Evolutionary conservation across 2,797 vertebrate genomes (phyloP).

Genomic region (Peromyscus attwateri): DNA sequence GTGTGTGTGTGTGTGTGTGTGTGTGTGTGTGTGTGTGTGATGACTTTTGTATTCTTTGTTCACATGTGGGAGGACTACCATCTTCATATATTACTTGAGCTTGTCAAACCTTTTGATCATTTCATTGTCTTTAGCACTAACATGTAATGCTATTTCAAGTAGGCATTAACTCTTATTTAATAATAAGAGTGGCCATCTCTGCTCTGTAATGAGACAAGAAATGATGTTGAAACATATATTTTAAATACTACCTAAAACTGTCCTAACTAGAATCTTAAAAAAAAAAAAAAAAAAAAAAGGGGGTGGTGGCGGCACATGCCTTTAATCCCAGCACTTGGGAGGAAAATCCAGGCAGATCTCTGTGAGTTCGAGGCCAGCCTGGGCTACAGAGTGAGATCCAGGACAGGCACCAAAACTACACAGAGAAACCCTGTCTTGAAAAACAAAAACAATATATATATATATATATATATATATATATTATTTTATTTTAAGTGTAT

Average conservation of each 20-base stretch:
- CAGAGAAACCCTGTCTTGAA: too few species aligned
- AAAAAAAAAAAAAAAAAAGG: not conserved
- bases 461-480: too few species aligned
- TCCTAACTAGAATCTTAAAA: not conserved
- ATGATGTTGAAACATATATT: not conserved
- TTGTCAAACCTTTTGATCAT: conserved; percentile 7
- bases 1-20: not conserved
- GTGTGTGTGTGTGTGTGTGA: not conserved
- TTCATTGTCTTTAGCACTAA: conserved; percentile 44
- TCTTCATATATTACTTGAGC: not conserved
- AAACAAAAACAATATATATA: too few species aligned
- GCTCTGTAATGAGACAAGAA: not conserved
- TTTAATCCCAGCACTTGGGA: too few species aligned
- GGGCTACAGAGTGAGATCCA: too few species aligned
- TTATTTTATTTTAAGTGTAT: not conserved
- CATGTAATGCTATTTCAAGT: not conserved
- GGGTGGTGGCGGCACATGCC: too few species aligned
- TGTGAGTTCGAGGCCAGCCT: too few species aligned
- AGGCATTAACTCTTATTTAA: not conserved
- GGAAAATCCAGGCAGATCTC: too few species aligned
- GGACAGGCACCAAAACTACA: too few species aligned
- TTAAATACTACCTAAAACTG: conserved; percentile 7
- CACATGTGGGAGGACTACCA: not conserved
- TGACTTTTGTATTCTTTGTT: not conserved
- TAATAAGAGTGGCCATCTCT: not conserved